These are phyloP conservation scores for Sorex fumeus DNA, from an alignment of 2,113 vertebrate species.

Conservation along the genomic window DNA sequence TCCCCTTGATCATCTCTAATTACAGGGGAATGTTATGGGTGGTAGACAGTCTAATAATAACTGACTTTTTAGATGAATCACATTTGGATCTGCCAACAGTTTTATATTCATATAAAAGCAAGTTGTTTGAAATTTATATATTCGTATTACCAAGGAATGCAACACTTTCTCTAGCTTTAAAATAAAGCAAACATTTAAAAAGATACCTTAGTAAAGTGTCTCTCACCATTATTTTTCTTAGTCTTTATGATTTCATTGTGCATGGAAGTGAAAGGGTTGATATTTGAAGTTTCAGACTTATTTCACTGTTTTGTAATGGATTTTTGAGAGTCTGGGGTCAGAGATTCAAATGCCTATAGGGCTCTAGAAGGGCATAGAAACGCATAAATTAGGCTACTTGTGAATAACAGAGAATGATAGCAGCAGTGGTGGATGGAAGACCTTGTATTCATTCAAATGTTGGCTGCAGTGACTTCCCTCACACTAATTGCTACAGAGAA, in stretches of 20 bases:
- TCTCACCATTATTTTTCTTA: constrained; percentile 1
- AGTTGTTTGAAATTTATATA: neutral
- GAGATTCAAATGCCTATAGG: neutral
- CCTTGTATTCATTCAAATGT: neutral
- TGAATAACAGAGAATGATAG: neutral
- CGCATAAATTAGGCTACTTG: neutral
- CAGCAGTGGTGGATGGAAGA: neutral
- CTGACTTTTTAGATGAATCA: neutral
- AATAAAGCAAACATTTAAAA: neutral
- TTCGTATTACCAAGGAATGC: neutral
- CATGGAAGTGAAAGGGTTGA: constrained; percentile 3
- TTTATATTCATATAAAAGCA: neutral
- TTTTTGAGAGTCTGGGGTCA: neutral
- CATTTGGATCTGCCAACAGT: neutral
- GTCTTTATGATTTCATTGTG: constrained; percentile 15
- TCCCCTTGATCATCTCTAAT: neutral
- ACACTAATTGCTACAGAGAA: neutral
- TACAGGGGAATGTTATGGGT: neutral
- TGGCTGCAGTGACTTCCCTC: neutral
- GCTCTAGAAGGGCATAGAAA: neutral
- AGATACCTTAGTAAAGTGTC: neutral
- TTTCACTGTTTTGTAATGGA: neutral
- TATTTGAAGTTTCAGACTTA: constrained; percentile 33
- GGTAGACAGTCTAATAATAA: neutral
- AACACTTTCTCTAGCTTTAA: neutral